phyloP scores from a whole-genome alignment of 1,140 invertebrate species.

The Nasonia longicornis region DNA sequence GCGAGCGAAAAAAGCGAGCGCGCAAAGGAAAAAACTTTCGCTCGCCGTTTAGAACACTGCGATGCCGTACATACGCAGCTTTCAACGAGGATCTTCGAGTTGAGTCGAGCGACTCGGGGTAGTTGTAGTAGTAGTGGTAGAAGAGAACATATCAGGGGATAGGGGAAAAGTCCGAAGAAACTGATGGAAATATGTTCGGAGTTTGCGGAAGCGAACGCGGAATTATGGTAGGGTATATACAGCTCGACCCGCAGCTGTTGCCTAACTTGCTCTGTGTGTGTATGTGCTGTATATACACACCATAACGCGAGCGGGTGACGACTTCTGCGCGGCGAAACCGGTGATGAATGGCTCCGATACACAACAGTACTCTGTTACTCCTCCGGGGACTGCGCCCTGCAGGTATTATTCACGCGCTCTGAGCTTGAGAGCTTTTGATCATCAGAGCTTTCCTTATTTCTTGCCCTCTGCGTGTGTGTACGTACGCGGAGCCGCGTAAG shows the following conservation, averaged over 20 bases:
- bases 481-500: too few relatives aligned
- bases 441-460: background rate
- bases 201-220: background rate
- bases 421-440: background rate
- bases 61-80: background rate
- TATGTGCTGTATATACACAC: too few relatives aligned
- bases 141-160: background rate
- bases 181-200: constrained; percentile 31
- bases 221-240: constrained; percentile 24
- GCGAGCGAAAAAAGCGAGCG: background rate
- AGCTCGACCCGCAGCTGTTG: constrained; percentile 7
- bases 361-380: background rate
- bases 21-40: background rate
- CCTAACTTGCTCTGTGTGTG: background rate
- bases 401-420: background rate
- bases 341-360: constrained; percentile 16
- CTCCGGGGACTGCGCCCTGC: background rate
- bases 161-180: constrained; percentile 6
- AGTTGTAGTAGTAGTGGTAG: background rate
- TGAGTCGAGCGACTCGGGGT: background rate
- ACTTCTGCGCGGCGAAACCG: background rate
- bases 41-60: background rate
- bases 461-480: background rate
- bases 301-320: too few relatives aligned
- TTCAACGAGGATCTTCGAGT: background rate